Conservation (phyloP, 2,888 invertebrate genomes). For the Ariolimax columbianus region DNA sequence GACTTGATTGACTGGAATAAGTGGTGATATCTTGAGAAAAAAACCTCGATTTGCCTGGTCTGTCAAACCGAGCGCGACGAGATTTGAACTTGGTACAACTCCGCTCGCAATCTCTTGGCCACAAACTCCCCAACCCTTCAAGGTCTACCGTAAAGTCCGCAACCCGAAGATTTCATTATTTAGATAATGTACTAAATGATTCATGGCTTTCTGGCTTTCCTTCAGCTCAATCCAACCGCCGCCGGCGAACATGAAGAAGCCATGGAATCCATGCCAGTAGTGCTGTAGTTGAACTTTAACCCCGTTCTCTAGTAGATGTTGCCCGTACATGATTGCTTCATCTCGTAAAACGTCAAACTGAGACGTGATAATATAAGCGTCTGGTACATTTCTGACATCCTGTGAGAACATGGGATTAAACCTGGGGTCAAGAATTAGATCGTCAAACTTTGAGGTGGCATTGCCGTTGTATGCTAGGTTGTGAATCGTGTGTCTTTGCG, state of each 20-base stretch:
- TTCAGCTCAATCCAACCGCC: constrained; percentile 62
- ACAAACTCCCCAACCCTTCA: too few relatives aligned
- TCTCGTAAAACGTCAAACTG: constrained; percentile 79
- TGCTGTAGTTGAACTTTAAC: constrained; percentile 71
- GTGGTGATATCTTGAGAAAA: too few relatives aligned
- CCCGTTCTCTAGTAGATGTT: constrained; percentile 69
- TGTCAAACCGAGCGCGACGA: too few relatives aligned
- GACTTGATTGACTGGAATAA: too few relatives aligned
- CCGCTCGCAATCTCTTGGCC: too few relatives aligned
- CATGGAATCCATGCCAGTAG: constrained; percentile 70
- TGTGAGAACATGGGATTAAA: constrained; percentile 76
- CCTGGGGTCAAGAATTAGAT: constrained; percentile 59
- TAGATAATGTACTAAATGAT: constrained; percentile 61
- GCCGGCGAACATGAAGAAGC: constrained; percentile 68
- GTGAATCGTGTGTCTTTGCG: constrained; percentile 56
- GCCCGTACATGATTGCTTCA: constrained; percentile 77
- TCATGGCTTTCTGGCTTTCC: constrained; percentile 61
- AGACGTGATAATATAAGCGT: constrained; percentile 76
- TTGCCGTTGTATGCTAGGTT: constrained; percentile 50
- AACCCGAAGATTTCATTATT: constrained; percentile 47
- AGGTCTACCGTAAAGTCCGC: neutral
- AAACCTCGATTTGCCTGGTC: too few relatives aligned
- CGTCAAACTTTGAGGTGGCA: constrained; percentile 59
- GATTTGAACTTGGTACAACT: too few relatives aligned
- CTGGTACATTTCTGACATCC: constrained; percentile 70